phyloP scores from a whole-genome alignment of 2,113 vertebrate species.

The Onychostoma macrolepis region DNA sequence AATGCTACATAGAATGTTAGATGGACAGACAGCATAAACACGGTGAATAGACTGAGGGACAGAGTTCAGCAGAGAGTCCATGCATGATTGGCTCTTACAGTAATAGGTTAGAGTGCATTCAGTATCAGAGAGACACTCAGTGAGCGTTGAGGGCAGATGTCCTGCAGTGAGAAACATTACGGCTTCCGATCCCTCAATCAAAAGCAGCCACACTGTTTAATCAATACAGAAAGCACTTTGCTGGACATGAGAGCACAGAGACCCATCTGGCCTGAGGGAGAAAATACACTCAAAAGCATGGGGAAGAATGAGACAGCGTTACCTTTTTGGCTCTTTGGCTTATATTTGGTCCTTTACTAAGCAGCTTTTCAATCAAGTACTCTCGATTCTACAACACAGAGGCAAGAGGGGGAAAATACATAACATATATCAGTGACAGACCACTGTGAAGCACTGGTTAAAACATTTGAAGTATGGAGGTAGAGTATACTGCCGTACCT shows the following conservation, averaged over 20 bases:
- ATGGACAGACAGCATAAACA: background rate
- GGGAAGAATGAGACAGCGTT: slow-evolving; percentile 56
- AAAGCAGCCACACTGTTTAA: slow-evolving; percentile 52
- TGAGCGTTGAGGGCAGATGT: slow-evolving; percentile 46
- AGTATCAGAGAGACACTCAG: background rate
- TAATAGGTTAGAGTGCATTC: background rate
- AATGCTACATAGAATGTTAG: background rate
- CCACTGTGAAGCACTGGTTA: slow-evolving; percentile 21
- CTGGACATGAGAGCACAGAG: slow-evolving; percentile 25
- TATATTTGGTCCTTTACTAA: slow-evolving; percentile 92
- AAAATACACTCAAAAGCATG: background rate
- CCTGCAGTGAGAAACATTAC: slow-evolving; percentile 49
- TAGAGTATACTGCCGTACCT: slow-evolving; percentile 68
- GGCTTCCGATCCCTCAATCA: slow-evolving; percentile 27
- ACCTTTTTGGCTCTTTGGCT: slow-evolving; percentile 97
- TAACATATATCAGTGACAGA: slow-evolving; percentile 50
- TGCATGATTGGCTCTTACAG: background rate
- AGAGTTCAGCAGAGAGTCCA: background rate
- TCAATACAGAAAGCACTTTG: slow-evolving; percentile 61
- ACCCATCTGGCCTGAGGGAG: background rate
- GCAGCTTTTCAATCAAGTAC: slow-evolving; percentile 94
- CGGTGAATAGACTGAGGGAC: background rate
- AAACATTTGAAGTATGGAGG: slow-evolving; percentile 14
- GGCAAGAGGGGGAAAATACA: slow-evolving; percentile 34
- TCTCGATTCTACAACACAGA: slow-evolving; percentile 92